Conservation (phyloP, 1,140 invertebrate species). For the Drosophila nigrodunni region DNA sequence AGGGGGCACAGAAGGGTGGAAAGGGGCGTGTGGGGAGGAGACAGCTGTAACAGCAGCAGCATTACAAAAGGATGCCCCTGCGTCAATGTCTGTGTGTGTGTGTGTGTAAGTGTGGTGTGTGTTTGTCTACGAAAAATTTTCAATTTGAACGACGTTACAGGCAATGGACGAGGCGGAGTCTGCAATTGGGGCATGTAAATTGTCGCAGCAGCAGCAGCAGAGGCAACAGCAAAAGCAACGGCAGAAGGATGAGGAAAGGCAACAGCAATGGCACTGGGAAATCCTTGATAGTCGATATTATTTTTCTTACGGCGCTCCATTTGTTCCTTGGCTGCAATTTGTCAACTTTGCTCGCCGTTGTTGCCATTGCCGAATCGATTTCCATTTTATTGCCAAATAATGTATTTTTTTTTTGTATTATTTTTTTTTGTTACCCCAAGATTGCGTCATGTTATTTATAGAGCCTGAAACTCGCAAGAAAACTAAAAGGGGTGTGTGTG, state of each 20-base stretch:
- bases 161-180: slow-evolving; percentile 56
- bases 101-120: slow-evolving; percentile 37
- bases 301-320: slow-evolving; percentile 82
- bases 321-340: slow-evolving; percentile 80
- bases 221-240: background rate
- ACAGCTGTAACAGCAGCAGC: slow-evolving; percentile 35
- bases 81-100: slow-evolving; percentile 20
- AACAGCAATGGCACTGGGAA: slow-evolving; percentile 49
- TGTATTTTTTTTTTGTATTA: slow-evolving; percentile 48
- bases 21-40: background rate
- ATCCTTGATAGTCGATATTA: slow-evolving; percentile 82
- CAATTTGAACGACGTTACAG: slow-evolving; percentile 78
- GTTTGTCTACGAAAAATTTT: slow-evolving; percentile 61
- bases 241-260: slow-evolving; percentile 33
- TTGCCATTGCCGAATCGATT: slow-evolving; percentile 66
- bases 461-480: slow-evolving; percentile 32
- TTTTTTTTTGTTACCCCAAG: slow-evolving; percentile 46
- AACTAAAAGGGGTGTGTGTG: slow-evolving; percentile 17
- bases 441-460: slow-evolving; percentile 83
- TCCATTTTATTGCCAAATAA: slow-evolving; percentile 84
- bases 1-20: background rate
- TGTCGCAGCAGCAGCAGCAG: slow-evolving; percentile 55
- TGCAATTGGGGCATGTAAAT: slow-evolving; percentile 81
- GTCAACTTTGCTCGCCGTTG: slow-evolving; percentile 71
- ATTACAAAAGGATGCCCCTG: slow-evolving; percentile 65